Evolutionary conservation across 2,113 vertebrate genomes (phyloP).

Genomic region (Neofelis nebulosa): DNA sequence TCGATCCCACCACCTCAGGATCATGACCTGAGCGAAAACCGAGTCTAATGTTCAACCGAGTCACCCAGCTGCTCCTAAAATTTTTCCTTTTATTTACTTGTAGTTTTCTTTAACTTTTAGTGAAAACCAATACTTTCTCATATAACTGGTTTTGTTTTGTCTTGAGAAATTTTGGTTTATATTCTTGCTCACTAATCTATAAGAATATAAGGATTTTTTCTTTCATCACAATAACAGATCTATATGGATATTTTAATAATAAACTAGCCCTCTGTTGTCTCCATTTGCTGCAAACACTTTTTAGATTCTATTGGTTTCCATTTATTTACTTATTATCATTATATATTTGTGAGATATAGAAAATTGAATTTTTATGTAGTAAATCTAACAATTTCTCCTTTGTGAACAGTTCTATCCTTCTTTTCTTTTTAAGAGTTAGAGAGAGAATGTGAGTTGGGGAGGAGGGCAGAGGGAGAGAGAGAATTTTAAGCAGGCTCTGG

Average conservation of each 20-base stretch:
- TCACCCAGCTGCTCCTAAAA: too few relatives aligned
- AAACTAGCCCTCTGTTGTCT: neutral
- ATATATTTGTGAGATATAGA: neutral
- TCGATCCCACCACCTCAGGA: too few relatives aligned
- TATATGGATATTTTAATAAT: slow-evolving; percentile 11
- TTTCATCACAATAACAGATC: neutral
- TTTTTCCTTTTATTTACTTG: neutral
- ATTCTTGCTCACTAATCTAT: neutral
- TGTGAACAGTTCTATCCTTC: neutral
- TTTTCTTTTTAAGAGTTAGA: too few relatives aligned
- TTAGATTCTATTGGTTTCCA: slow-evolving; percentile 17
- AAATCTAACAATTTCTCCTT: neutral
- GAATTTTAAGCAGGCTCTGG: too few relatives aligned
- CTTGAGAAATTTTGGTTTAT: slow-evolving; percentile 40
- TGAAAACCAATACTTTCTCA: slow-evolving; percentile 25
- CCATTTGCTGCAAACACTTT: slow-evolving; percentile 3
- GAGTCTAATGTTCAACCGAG: too few relatives aligned
- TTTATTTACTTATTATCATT: neutral
- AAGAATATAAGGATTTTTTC: neutral
- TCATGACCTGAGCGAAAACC: too few relatives aligned
- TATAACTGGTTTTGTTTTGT: neutral
- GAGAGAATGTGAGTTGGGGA: too few relatives aligned
- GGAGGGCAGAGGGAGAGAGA: too few relatives aligned
- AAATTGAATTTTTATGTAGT: slow-evolving; percentile 34
- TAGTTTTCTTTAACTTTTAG: neutral